Evolutionary conservation across 2,113 vertebrate species (phyloP), one percentile per base, ranked within the genome.

Genomic region (Sinocyclocheilus maitianheensis): DNA sequence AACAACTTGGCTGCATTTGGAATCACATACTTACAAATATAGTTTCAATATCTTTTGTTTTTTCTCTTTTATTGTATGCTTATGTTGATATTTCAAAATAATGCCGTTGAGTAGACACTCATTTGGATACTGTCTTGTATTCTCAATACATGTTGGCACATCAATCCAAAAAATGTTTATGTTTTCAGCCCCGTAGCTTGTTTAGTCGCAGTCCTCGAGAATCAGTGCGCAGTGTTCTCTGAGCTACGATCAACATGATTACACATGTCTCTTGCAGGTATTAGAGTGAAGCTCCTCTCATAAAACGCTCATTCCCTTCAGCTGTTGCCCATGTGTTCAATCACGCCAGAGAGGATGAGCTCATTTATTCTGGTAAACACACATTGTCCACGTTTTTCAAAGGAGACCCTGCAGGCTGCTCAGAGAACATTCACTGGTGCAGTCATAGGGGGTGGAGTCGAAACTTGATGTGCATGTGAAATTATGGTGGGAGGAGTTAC

Each of bases 401-500:
- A 78, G 83, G 26, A 62, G 81, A 89, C 87, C 89, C 84, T 83
- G 83, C 79, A 83, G 87, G 77, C 84, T 89, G 89, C 89, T 90
- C 91, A 92, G 58, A 60, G 16, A 12, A 81, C 60, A 46, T 81
- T 26, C 86, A 91, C 89, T 62, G 10, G 55, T 30, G 26, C 76
- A 9, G 9, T 34, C 26, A 55, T 8, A 58, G 84, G 71, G 55
- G 87, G 83, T 24, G 8, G 87, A 77, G 89, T 89, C 90, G 58
- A 34, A 51, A 89, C 53, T 76, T 77, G 43, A 62, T 43, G 46
- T 20, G 30, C 93, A 92, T 92, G 89, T 92, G 92, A 92, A 89
- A 43, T 34, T 6, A 46, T 1, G 30, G 87, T 63, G 90, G 94
- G 92, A 86, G 93, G 91, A 84, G 77, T 81, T 2, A 13, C 5